Evolutionary conservation across 2,888 invertebrate genomes (phyloP), one percentile per base, ranked within the genome.

Genomic region (Tenthredo amoena): DNA sequence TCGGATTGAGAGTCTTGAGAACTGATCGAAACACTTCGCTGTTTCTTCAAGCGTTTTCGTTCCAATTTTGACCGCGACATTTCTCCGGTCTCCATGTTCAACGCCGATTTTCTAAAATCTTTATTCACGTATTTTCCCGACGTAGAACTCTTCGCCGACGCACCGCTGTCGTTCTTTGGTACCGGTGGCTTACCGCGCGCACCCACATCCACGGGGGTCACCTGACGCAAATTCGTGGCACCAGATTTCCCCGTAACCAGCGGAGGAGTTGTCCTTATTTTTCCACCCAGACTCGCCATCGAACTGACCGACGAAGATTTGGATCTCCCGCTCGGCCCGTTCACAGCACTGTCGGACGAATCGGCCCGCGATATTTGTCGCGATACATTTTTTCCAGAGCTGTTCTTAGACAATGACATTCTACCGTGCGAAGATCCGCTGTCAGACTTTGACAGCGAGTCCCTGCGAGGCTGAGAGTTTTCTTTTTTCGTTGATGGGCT

Each of bases 71-170:
- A 90, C 1, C 90, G 86, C 21, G 91, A 89, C 0, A 89, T 89
- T 82, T 93, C 94, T 18, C 93, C 93, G 40, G 92, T 92, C 50
- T 94, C 94, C 94, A 96, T 96, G 92, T 97, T 97, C 18, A 97
- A 91, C 0, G 96, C 96, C 0, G 97, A 97, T 91, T 97, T 97
- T 55, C 97, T 94, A 88, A 96, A 96, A 91, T 96, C 96, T 93
- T 97, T 97, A 91, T 97, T 97, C 34, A 95, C 94, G 88, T 94
- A 94, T 87, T 93, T 94, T 58, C 91, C 88, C 85, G 92, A 90
- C 40, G 87, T 85, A 77, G 86, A 81, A 90, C 92, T 91, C 85
- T 95, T 95, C 84, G 91, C 90, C 87, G 91, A 92, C 84, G 87
- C 88, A 34, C 88, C 87, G 50, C 88, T 89, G 86, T 94, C 94